phyloP scores from a whole-genome alignment of 2,113 vertebrate species.

The Actenoides lindsayi region DNA sequence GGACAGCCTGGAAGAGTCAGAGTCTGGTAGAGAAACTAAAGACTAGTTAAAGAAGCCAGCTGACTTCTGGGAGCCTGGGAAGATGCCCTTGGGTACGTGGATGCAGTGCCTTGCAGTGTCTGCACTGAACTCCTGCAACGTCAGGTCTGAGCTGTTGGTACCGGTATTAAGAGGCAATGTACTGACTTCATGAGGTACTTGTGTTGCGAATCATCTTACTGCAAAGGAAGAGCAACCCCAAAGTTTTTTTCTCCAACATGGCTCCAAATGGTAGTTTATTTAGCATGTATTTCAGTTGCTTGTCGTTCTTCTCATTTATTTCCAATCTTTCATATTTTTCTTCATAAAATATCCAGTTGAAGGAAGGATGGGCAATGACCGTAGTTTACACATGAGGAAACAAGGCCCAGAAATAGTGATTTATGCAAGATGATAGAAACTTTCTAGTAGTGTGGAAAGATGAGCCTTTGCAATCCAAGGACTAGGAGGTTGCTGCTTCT shows the following conservation, averaged over 20 bases:
- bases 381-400: background rate
- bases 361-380: background rate
- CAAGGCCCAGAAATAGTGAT: background rate
- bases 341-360: background rate
- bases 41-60: background rate
- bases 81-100: background rate
- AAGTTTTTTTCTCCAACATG: background rate
- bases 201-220: background rate
- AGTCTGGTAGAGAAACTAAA: background rate
- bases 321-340: background rate
- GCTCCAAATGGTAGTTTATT: background rate
- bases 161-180: background rate
- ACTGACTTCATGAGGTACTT: background rate
- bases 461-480: background rate
- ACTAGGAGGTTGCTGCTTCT: background rate
- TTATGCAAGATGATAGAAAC: background rate
- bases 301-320: background rate
- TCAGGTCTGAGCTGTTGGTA: background rate
- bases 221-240: background rate
- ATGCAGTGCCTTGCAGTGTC: background rate
- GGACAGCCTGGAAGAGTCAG: background rate
- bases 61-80: background rate
- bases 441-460: background rate
- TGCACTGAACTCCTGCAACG: rapidly evolving
- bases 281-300: background rate